A percentile compares a stretch with the other conserved stretches of the same genome.
phyloP scores from a whole-genome alignment of 2,113 vertebrate genomes.

The Dolichotis patagonum region DNA sequence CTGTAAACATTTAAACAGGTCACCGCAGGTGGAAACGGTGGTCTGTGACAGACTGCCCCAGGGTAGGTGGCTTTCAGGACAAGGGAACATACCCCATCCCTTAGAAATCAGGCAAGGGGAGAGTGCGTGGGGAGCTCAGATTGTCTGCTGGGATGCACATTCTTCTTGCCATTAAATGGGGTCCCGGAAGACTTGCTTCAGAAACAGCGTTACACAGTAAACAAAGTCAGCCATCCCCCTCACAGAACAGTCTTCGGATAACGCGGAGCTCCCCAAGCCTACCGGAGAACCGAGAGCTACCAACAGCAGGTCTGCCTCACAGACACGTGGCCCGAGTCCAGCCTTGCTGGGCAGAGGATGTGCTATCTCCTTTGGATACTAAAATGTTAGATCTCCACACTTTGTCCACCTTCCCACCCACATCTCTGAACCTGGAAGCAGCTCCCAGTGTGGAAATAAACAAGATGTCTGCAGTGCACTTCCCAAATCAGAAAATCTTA shows the following conservation, averaged over 20 bases:
- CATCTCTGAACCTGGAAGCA: not conserved
- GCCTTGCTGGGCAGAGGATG: not conserved
- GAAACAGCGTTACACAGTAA: not conserved
- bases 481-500: not conserved
- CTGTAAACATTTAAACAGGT: not conserved
- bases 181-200: not conserved
- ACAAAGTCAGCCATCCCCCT: not conserved
- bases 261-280: not conserved
- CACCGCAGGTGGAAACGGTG: not conserved
- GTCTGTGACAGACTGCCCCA: not conserved
- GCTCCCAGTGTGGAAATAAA: not conserved
- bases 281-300: not conserved
- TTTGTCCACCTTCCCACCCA: not conserved
- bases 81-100: not conserved
- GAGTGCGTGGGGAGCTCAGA: not conserved
- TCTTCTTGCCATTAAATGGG: not conserved
- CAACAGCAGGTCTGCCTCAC: too few relatives aligned
- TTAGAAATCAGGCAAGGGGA: not conserved
- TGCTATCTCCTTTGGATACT: not conserved
- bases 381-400: not conserved
- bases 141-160: not conserved
- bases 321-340: not conserved
- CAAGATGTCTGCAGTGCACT: not conserved
- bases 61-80: not conserved
- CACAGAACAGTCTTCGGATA: not conserved